Evolutionary conservation across 2,113 vertebrate species (phyloP), one percentile per base, ranked within the genome.

Genomic region (Genyomyrus donnyi): DNA sequence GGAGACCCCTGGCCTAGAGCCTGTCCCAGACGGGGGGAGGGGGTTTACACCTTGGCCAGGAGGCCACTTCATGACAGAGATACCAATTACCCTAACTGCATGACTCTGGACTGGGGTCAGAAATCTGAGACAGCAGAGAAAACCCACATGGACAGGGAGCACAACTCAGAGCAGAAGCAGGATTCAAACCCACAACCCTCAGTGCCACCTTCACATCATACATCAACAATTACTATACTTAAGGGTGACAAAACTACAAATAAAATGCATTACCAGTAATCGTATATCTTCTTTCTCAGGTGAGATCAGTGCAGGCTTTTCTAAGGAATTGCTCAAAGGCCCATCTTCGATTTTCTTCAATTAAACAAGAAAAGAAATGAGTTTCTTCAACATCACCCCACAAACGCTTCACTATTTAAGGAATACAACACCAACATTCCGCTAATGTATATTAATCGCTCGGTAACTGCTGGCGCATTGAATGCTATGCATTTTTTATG

Each of bases 281-380:
- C 90, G 90, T 19, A 89, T 89, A 52, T 93, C 92, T 88, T 94
- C 91, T 85, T 85, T 91, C 27, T 89, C 87, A 0, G 91, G 91
- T 9, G 92, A 92, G 17, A 62, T 83, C 5, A 91, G 95, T 90
- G 94, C 94, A 5, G 96, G 96, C 13, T 96, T 96, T 90, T 94
- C 93, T 90, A 96, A 92, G 2, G 96, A 96, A 94, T 96, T 96
- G 95, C 96, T 96, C 93, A 97, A 94, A 92, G 89, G 90, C 62
- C 46, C 90, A 85, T 92, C 88, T 50, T 91, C 50, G 50, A 87
- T 19, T 74, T 84, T 87, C 52, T 52, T 7, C 1, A 53, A 10
- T 3, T 39, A 31, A 3, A 74, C 42, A 91, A n/a, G 42, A 48
- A 19, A 89, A 90, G n/a, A 2, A 89, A 53, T 2, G 13, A 19